Conservation (phyloP, 2,113 vertebrate genomes). For the Callipepla californica region DNA sequence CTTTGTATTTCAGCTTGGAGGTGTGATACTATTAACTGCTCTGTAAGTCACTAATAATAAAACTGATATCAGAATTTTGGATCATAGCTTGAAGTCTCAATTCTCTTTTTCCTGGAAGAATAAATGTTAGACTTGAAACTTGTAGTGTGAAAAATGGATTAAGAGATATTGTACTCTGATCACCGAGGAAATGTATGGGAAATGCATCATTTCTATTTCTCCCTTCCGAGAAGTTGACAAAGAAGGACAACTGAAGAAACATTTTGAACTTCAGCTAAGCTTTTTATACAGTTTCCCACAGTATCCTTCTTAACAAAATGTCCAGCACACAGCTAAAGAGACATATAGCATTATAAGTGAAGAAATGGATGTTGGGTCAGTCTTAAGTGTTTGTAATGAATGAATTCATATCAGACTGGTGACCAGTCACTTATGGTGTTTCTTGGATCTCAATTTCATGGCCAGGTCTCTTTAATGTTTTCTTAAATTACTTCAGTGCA, state of each 20-base stretch:
- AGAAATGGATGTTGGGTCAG: too few relatives aligned
- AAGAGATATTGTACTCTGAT: background rate
- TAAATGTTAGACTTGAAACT: background rate
- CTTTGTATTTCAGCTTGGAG: background rate
- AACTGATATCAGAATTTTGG: background rate
- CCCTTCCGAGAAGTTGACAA: background rate
- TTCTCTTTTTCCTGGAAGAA: background rate
- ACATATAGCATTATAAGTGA: background rate
- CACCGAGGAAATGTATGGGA: too few relatives aligned
- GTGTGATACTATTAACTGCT: background rate
- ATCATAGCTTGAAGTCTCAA: background rate
- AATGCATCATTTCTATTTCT: background rate
- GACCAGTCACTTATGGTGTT: background rate
- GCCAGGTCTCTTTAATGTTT: background rate
- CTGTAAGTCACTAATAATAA: background rate
- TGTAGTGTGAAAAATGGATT: background rate
- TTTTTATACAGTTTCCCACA: background rate
- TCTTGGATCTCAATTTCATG: background rate
- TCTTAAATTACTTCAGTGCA: background rate
- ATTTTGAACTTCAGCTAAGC: background rate
- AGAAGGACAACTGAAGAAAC: background rate
- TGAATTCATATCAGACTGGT: background rate
- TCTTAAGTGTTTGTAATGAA: background rate
- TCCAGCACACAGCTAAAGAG: too few relatives aligned
- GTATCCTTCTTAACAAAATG: too few relatives aligned